Evolutionary conservation across 2,888 invertebrate species (phyloP), one percentile per base, ranked within the genome.

Genomic region (Melieria picta): DNA sequence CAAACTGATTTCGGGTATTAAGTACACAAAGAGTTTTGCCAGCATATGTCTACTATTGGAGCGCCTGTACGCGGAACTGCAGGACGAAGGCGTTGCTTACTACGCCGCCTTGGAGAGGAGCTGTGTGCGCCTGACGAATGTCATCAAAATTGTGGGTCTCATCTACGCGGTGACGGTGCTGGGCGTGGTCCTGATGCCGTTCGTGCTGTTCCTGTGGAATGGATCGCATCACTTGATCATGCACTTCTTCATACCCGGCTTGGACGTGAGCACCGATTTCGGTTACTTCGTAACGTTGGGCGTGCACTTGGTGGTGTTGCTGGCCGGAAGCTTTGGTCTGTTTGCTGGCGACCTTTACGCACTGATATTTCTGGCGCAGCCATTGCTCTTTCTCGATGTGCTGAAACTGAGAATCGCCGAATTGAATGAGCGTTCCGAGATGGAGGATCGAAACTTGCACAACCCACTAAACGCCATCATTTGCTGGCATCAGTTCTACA

Each of bases 281-380:
- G 81, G 81, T 0, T 78, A 74, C 45, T 70, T 74, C 42, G 2
- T 69, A 1, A 79, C 80, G 3, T 60, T 77, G 43, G 64, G 30
- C 5, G 43, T 69, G 10, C 81, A 82, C n/a, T 16, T 69, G 5
- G 1, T 50, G 7, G 75, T 69, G 10, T 3, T 79, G 1, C 3
- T 74, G 5, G 10, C 78, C 4, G 79, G 74, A 0, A 76, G 47
- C 4, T 73, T 80, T 45, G 79, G 82, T 0, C 72, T 80, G 1
- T 82, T 76, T 67, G 75, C 77, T 0, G 81, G 80, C 0, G 81
- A 82, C 47, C 67, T 79, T 13, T 46, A 77, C 9, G 69, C 79
- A 6, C 55, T 81, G 9, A 64, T 79, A 0, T 72, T 70, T 64
- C 48, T 79, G 11, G 55, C 73, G 13, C 82, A 81, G 45, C 65